Evolutionary conservation across 2,888 invertebrate genomes (phyloP).

Genomic region (Serrognathus titanus): DNA sequence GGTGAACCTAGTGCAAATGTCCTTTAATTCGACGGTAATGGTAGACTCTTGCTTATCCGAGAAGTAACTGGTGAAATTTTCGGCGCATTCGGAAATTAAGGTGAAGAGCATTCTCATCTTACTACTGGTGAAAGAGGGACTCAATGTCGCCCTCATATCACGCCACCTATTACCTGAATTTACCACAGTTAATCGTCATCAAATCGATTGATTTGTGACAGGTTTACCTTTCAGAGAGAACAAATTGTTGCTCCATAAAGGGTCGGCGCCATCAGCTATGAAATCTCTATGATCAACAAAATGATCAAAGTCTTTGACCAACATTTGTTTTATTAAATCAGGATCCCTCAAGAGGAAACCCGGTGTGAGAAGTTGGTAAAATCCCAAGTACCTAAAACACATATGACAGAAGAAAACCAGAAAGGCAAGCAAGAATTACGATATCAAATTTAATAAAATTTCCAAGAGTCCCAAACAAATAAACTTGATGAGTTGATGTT

Average conservation of each 20-base stretch:
- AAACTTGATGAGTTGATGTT: no score
- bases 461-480: no score
- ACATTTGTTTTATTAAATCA: conserved; percentile 42
- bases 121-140: conserved; percentile 42
- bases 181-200: background rate
- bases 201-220: no score
- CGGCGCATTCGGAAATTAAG: conserved; percentile 31
- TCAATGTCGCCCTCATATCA: conserved; percentile 47
- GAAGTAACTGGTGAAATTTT: conserved; percentile 31
- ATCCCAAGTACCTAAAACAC: conserved; percentile 28
- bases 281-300: conserved; percentile 38
- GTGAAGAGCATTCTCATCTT: conserved; percentile 42
- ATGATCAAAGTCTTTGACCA: conserved; percentile 44
- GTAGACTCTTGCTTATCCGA: conserved; percentile 21
- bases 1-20: conserved; percentile 49
- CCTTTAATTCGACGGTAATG: conserved; percentile 45
- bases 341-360: conserved; percentile 29
- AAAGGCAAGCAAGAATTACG: background rate
- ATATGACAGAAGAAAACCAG: background rate
- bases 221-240: conserved; percentile 11
- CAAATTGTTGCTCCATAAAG: conserved; percentile 26
- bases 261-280: conserved; percentile 28
- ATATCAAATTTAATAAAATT: no score
- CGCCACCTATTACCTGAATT: conserved; percentile 34
- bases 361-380: conserved; percentile 27